Conservation (phyloP, 2,113 vertebrate genomes). For the Callospermophilus lateralis region DNA sequence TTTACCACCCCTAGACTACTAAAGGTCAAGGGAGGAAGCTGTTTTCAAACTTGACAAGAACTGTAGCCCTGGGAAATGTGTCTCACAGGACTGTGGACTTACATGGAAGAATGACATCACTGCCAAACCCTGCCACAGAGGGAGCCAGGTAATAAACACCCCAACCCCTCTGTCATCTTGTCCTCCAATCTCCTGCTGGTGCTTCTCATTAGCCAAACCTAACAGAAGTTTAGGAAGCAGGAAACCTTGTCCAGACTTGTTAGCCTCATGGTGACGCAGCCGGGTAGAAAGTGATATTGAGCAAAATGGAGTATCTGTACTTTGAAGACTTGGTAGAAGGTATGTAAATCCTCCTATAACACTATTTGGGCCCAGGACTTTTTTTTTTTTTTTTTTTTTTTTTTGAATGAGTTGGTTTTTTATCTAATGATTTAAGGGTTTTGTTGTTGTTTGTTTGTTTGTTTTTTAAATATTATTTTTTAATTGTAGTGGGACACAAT, state of each 20-base stretch:
- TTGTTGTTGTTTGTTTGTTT: no score
- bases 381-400: conserved; percentile 32
- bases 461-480: no score
- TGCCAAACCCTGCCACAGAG: background rate
- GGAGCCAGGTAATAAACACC: background rate
- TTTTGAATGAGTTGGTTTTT: background rate
- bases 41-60: background rate
- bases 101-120: background rate
- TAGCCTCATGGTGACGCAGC: background rate
- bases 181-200: background rate
- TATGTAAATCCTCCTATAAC: conserved; percentile 9
- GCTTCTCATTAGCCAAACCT: background rate
- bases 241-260: background rate
- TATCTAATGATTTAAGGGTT: background rate
- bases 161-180: background rate
- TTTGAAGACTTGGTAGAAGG: background rate
- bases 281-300: background rate
- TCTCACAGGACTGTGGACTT: background rate
- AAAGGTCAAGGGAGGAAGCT: background rate
- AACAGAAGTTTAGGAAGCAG: background rate
- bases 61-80: background rate
- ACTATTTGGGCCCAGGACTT: background rate
- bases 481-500: no score
- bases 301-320: background rate
- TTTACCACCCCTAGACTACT: background rate